phyloP scores from a whole-genome alignment of 2,113 vertebrate species.

The Cyprinus carpio region DNA sequence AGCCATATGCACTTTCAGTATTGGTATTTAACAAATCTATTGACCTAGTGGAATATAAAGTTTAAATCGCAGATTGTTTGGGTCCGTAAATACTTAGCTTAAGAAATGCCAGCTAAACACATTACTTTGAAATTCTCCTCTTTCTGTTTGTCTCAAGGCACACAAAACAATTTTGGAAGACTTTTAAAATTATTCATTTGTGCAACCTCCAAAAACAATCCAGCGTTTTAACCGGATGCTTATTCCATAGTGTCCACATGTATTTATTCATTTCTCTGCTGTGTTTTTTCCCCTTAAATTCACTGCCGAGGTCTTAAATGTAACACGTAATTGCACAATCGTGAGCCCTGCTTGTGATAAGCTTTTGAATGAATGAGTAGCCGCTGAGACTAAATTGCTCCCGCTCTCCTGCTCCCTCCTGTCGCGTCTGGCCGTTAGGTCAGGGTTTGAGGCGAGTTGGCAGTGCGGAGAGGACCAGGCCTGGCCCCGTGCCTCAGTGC shows the following conservation, averaged over 20 bases:
- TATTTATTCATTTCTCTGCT: slow-evolving; percentile 11
- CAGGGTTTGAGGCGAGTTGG: slow-evolving; percentile 61
- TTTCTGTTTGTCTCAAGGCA: slow-evolving; percentile 14
- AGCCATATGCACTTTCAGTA: slow-evolving; percentile 1
- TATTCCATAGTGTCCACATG: slow-evolving; percentile 7
- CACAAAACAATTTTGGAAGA: slow-evolving; percentile 12
- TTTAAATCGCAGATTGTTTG: background rate
- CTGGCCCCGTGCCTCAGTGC: slow-evolving; percentile 61
- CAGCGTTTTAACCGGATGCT: background rate
- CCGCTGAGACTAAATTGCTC: slow-evolving; percentile 57
- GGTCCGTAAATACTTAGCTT: background rate
- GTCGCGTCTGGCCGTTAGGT: slow-evolving; percentile 60
- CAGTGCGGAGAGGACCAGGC: slow-evolving; percentile 48
- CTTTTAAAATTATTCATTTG: slow-evolving; percentile 1
- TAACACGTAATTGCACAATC: slow-evolving; percentile 59
- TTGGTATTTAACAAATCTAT: slow-evolving; percentile 1
- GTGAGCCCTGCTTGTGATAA: slow-evolving; percentile 54
- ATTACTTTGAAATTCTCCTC: background rate
- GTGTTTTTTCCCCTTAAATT: slow-evolving; percentile 40
- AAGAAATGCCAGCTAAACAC: too few relatives aligned
- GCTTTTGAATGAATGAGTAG: slow-evolving; percentile 59
- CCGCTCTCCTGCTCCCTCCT: slow-evolving; percentile 50
- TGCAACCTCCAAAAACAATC: slow-evolving; percentile 15
- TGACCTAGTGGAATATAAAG: background rate
- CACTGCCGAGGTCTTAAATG: slow-evolving; percentile 54